These are phyloP conservation scores for Neogobius melanostomus DNA, from an alignment of 2,113 vertebrate genomes.

Conservation along the genomic window DNA sequence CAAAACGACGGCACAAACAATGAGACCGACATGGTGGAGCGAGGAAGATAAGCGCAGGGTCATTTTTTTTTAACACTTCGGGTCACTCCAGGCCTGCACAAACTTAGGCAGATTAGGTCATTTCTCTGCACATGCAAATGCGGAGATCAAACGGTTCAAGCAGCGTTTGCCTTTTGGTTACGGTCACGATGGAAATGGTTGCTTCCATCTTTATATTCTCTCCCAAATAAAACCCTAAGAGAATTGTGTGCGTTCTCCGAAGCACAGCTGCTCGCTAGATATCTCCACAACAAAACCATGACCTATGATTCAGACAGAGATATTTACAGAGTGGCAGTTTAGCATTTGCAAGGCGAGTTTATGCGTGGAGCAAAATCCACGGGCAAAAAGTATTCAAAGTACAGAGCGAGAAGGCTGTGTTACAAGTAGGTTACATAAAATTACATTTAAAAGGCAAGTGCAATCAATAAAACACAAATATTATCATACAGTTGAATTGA, in stretches of 20 bases:
- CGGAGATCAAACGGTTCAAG: constrained; percentile 71
- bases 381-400: no score
- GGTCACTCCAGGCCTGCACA: constrained; percentile 38
- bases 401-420: no score
- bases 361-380: no score
- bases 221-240: constrained; percentile 56
- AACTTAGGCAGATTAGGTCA: constrained; percentile 63
- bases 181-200: constrained; percentile 64
- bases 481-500: no score
- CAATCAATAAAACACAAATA: no score
- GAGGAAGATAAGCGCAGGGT: constrained; percentile 13
- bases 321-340: constrained; percentile 17
- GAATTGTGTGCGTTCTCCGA: constrained; percentile 58
- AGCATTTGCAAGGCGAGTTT: background rate
- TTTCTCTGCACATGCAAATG: constrained; percentile 70
- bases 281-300: constrained; percentile 37
- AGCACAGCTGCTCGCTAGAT: constrained; percentile 35
- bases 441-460: no score
- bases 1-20: constrained; percentile 32
- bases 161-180: constrained; percentile 65
- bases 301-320: constrained; percentile 36
- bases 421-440: no score
- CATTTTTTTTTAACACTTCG: constrained; percentile 8
- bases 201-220: constrained; percentile 29
- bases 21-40: constrained; percentile 10